These are phyloP conservation scores for Drosophila testacea DNA, from an alignment of 2,888 invertebrate genomes.

Conservation along the genomic window DNA sequence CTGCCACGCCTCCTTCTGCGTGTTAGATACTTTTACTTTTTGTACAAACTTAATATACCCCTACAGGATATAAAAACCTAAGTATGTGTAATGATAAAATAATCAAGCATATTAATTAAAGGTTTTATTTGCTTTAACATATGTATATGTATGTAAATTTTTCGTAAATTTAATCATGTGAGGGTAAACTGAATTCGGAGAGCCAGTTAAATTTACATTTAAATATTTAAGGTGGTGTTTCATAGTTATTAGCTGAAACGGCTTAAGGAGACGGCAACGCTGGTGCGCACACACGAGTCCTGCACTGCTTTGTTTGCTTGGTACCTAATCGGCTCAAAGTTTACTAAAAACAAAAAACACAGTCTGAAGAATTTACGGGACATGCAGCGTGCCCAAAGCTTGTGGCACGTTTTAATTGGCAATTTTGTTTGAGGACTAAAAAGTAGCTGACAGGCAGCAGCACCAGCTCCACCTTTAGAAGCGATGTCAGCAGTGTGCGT, in stretches of 20 bases:
- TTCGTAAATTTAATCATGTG: not conserved
- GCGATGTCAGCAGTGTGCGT: slow-evolving; percentile 42
- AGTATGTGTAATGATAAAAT: no score
- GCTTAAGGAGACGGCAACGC: slow-evolving; percentile 16
- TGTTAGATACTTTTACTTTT: no score
- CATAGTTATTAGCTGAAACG: slow-evolving; percentile 47
- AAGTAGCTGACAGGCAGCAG: slow-evolving; percentile 68
- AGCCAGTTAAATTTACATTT: slow-evolving; percentile 57
- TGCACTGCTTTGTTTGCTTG: slow-evolving; percentile 65
- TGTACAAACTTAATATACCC: no score
- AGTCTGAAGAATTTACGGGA: slow-evolving; percentile 21
- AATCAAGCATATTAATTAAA: no score
- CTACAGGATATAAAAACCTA: no score
- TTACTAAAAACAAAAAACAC: slow-evolving; percentile 49
- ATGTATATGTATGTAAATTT: not conserved
- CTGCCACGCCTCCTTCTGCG: no score
- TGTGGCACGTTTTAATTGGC: slow-evolving; percentile 80
- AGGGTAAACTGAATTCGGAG: not conserved
- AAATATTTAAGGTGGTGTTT: slow-evolving; percentile 62
- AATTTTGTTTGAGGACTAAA: slow-evolving; percentile 66
- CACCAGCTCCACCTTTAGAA: slow-evolving; percentile 6
- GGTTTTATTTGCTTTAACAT: not conserved
- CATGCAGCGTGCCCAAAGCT: slow-evolving; percentile 47
- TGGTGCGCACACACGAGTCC: not conserved
- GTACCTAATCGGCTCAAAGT: slow-evolving; percentile 78